Percentiles rank a stretch among this genome's conserved stretches.
Evolutionary conservation across 2,888 invertebrate species (phyloP).

Genomic region (Hesperia comma): DNA sequence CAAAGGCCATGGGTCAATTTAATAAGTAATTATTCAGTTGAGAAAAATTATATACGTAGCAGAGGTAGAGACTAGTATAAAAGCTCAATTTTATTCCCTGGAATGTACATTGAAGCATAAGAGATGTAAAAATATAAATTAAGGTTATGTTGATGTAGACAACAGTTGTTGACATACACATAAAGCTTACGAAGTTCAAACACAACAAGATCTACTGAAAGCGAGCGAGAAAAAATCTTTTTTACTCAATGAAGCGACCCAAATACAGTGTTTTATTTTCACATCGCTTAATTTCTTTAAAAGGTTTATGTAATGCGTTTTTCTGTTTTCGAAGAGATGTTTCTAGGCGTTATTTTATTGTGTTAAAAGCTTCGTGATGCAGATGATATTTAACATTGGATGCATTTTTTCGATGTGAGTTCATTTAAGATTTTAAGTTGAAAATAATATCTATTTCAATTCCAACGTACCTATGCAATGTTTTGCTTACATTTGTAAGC

Average conservation of each 20-base stretch:
- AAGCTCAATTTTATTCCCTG: too few species aligned
- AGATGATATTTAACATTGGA: conserved; percentile 19
- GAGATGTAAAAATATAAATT: neutral
- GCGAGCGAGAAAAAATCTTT: conserved; percentile 27
- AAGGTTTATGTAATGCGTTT: conserved; percentile 36
- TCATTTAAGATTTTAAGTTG: too few species aligned
- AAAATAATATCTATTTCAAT: too few species aligned
- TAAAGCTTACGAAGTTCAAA: conserved; percentile 14
- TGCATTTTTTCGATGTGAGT: conserved; percentile 6
- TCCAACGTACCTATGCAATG: too few species aligned
- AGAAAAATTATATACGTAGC: too few species aligned
- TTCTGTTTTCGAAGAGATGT: conserved; percentile 30
- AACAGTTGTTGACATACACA: conserved; percentile 10
- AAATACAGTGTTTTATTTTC: conserved; percentile 36
- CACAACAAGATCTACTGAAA: conserved; percentile 18
- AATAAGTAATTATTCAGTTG: too few species aligned
- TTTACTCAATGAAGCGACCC: conserved; percentile 33
- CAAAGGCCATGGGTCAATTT: too few species aligned
- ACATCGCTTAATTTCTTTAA: conserved; percentile 38
- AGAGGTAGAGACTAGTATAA: too few species aligned
- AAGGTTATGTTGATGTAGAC: neutral
- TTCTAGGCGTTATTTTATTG: conserved; percentile 23
- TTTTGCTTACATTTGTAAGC: too few species aligned
- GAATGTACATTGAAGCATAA: too few species aligned
- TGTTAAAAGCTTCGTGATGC: conserved; percentile 30